A percentile compares a stretch with the other conserved stretches of the same genome.
phyloP scores from a whole-genome alignment of 1,140 invertebrate species.

The Sinella curviseta region DNA sequence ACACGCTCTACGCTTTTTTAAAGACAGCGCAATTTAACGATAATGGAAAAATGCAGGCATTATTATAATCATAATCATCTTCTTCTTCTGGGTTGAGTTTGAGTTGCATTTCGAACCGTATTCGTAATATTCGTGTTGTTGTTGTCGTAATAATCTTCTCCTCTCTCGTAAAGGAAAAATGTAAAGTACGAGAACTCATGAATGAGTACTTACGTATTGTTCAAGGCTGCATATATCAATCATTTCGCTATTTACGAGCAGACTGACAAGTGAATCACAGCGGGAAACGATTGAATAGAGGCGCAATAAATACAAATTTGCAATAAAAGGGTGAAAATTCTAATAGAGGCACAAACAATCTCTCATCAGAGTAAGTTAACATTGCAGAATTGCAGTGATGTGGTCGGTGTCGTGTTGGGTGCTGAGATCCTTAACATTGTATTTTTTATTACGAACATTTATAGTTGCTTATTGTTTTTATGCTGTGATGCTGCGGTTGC shows the following conservation, averaged over 20 bases:
- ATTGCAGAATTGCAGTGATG: neutral
- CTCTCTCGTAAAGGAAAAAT: neutral
- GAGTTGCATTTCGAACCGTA: too few species aligned
- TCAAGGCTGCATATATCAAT: neutral
- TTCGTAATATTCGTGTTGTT: too few species aligned
- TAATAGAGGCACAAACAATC: neutral
- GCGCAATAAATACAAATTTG: neutral
- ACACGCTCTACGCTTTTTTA: too few species aligned
- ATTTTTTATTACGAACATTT: too few species aligned
- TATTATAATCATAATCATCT: too few species aligned
- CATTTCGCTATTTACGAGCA: neutral
- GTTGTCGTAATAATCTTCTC: neutral
- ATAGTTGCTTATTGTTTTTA: too few species aligned
- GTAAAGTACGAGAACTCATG: neutral
- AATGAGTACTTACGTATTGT: neutral
- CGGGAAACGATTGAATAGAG: neutral
- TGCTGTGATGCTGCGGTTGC: too few species aligned
- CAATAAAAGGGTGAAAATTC: neutral
- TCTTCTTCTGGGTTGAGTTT: too few species aligned
- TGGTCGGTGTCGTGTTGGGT: neutral
- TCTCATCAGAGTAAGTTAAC: too few species aligned
- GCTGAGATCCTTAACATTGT: too few species aligned
- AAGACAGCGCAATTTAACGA: too few species aligned
- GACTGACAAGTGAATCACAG: constrained; percentile 7
- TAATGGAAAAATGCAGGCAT: too few species aligned